Evolutionary conservation across 2,797 vertebrate species (phyloP).

Genomic region (Sebastes glaucus): DNA sequence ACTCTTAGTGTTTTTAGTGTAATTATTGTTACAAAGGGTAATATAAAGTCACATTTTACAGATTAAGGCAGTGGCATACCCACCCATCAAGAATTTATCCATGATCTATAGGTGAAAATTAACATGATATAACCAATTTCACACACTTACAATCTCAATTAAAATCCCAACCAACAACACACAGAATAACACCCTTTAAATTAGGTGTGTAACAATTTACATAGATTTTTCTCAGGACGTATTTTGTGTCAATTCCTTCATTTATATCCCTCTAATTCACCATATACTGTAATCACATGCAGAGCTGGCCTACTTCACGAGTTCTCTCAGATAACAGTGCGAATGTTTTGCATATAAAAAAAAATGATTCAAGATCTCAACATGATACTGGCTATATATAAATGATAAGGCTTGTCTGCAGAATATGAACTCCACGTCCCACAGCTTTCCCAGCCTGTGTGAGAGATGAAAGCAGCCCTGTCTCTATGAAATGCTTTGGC

Average conservation of each 20-base stretch:
- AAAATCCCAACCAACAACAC: background rate
- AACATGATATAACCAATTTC: background rate
- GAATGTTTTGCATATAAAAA: slow-evolving; percentile 77
- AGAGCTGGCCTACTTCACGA: slow-evolving; percentile 64
- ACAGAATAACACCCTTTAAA: background rate
- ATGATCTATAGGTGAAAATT: background rate
- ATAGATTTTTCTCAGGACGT: background rate
- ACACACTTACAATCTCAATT: background rate
- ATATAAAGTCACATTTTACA: background rate
- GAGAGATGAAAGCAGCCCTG: slow-evolving; percentile 81
- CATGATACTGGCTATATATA: slow-evolving; percentile 79
- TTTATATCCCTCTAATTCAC: slow-evolving; percentile 32
- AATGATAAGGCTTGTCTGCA: slow-evolving; percentile 82
- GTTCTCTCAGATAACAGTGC: slow-evolving; percentile 61
- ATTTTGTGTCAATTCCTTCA: slow-evolving; percentile 3
- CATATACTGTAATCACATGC: slow-evolving; percentile 39
- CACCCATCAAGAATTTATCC: background rate
- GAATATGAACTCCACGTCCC: slow-evolving; percentile 76
- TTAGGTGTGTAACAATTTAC: background rate
- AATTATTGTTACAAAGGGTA: background rate
- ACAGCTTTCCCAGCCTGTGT: slow-evolving; percentile 75
- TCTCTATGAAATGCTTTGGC: slow-evolving; percentile 79
- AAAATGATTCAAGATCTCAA: slow-evolving; percentile 73
- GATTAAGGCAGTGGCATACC: background rate
- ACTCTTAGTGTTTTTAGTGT: background rate